Evolutionary conservation across 2,888 invertebrate genomes (phyloP), one percentile per base, ranked within the genome.

Genomic region (Drosophila kokeensis): DNA sequence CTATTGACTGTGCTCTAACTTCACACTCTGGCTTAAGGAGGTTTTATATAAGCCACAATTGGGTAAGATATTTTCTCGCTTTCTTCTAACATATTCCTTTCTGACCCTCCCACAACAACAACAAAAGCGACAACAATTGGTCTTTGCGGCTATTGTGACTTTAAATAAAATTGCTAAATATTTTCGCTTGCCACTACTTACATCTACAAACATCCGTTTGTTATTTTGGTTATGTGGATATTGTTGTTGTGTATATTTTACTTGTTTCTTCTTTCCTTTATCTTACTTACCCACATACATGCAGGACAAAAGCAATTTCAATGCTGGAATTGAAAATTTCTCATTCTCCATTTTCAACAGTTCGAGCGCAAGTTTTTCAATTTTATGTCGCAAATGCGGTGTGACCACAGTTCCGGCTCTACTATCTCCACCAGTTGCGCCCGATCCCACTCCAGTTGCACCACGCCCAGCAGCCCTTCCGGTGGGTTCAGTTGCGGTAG

Each of bases 251-350:
- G 71, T 34, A 64, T 68, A 27, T 60, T 54, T 36, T 30, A 24
- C 15, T 54, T 67, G 40, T 45, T 62, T n/a, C 52, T 42, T 36
- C 34, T 61, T 54, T 32, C 53, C 24, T 27, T 36, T 53, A 36
- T 54, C 11, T 70, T 82, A 92, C 93, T 93, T 92, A 95, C 95
- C 94, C 84, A 96, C 95, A 93, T 97, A 97, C 95, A 97, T 96
- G 91, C 96, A 96, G 52, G 96, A 96, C 76, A 97, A 93, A 82
- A 97, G 94, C 65, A 97, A 94, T 91, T 96, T 96, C 76, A 96
- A 93, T 18, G 96, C 96, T 73, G 96, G 95, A 80, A 97, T 93
- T 58, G 96, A 95, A 85, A 95, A 94, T 84, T 94, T 94, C 55
- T 96, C 95, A 93, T 96, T 96, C 58, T 95, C 95, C 87, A 95